Conservation (phyloP, 2,888 invertebrate genomes). For the Zaprionus bogoriensis region DNA sequence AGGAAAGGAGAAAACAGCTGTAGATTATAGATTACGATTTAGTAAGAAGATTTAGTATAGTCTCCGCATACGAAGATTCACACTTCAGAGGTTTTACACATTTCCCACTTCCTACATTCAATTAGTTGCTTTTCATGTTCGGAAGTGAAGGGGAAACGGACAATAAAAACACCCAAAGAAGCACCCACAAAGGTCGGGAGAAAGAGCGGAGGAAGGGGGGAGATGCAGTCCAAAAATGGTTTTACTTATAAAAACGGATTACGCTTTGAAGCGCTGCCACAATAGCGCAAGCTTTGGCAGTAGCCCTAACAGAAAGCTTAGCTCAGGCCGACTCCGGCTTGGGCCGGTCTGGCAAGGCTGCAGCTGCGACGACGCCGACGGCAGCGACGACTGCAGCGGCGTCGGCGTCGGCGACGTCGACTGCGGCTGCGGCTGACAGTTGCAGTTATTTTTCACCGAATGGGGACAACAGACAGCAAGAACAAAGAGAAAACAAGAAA, state of each 20-base stretch:
- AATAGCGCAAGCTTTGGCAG: not conserved
- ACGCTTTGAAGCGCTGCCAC: not conserved
- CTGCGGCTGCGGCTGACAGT: conserved; percentile 67
- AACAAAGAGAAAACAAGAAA: conserved; percentile 78
- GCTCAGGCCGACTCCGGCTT: conserved; percentile 3
- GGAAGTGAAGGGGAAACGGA: not conserved
- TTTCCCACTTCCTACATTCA: not conserved
- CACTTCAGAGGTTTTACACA: not conserved
- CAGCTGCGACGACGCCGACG: conserved; percentile 11
- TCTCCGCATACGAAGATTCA: not conserved
- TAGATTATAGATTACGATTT: not conserved
- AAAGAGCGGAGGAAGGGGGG: not conserved
- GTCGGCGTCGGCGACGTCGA: conserved; percentile 17
- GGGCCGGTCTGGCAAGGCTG: conserved; percentile 47
- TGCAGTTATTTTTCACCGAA: conserved; percentile 76
- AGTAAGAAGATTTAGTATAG: not conserved
- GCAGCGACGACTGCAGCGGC: not conserved
- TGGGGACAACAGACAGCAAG: conserved; percentile 70
- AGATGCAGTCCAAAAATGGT: not conserved
- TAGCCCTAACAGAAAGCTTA: conserved; percentile 7
- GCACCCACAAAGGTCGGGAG: not conserved
- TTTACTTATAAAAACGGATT: not conserved
- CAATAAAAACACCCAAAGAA: not conserved
- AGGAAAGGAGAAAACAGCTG: not conserved
- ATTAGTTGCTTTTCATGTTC: not conserved